Evolutionary conservation across 2,888 invertebrate genomes (phyloP).

Genomic region (Schrankia costaestrigalis): DNA sequence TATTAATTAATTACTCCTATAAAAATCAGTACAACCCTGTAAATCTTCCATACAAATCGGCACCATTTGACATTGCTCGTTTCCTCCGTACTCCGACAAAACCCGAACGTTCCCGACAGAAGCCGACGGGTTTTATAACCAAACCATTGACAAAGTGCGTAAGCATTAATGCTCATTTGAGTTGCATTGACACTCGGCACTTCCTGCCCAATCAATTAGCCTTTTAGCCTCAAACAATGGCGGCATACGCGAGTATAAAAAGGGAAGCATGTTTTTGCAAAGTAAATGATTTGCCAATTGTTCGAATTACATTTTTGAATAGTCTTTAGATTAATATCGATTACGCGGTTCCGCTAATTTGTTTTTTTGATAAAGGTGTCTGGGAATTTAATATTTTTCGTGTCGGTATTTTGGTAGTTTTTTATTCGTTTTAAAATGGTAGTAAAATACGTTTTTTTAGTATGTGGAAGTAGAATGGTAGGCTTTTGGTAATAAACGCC

Average conservation of each 20-base stretch:
- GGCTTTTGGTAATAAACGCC: too few relatives aligned
- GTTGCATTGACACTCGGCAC: conserved; percentile 57
- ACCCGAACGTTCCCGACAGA: conserved; percentile 22
- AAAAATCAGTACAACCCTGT: conserved; percentile 17
- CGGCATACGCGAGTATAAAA: conserved; percentile 7
- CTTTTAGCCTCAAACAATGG: conserved; percentile 10
- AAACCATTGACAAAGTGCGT: conserved; percentile 30
- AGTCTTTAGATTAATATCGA: conserved; percentile 5
- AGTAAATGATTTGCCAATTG: conserved; percentile 3
- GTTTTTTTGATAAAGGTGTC: too few relatives aligned
- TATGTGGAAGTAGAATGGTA: too few relatives aligned
- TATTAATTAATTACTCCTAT: not conserved
- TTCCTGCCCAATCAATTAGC: conserved; percentile 70
- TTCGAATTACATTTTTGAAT: conserved; percentile 2
- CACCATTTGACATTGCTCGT: conserved; percentile 52
- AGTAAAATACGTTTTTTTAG: too few relatives aligned
- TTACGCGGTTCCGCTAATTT: not conserved
- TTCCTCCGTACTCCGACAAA: conserved; percentile 36
- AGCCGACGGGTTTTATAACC: conserved; percentile 39
- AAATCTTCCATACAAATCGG: conserved; percentile 55
- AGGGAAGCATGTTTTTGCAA: conserved; percentile 3
- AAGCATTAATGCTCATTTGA: conserved; percentile 67
- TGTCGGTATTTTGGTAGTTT: too few relatives aligned
- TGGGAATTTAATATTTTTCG: too few relatives aligned
- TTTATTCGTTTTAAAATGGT: too few relatives aligned